These are phyloP conservation scores for Drosophila anomelani DNA, from an alignment of 2,888 invertebrate genomes.

Conservation along the genomic window DNA sequence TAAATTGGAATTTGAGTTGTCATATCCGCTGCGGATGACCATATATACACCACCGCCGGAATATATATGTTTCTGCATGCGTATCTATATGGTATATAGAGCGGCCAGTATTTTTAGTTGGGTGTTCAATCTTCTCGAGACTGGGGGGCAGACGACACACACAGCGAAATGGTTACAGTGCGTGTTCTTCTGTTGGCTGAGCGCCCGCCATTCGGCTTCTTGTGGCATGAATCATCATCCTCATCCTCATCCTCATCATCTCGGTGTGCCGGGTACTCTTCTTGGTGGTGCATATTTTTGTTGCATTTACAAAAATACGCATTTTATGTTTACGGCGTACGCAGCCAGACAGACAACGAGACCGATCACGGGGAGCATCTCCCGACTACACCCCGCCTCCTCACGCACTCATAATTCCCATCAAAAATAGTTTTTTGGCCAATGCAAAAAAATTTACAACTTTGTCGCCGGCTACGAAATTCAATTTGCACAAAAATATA, in stretches of 20 bases:
- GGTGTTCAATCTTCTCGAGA: constrained; percentile 73
- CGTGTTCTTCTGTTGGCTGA: constrained; percentile 72
- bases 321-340: constrained; percentile 78
- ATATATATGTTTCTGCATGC: constrained; percentile 7
- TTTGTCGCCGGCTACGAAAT: constrained; percentile 52
- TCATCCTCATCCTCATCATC: constrained; percentile 10
- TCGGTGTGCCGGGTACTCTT: constrained; percentile 1
- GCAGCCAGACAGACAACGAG: constrained; percentile 41
- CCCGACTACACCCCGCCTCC: constrained; percentile 33
- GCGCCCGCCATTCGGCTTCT: constrained; percentile 74
- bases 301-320: constrained; percentile 68
- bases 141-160: constrained; percentile 63
- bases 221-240: constrained; percentile 71
- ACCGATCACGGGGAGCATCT: constrained; percentile 26
- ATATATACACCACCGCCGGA: constrained; percentile 23
- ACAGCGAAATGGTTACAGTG: constrained; percentile 62
- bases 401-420: constrained; percentile 75
- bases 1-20: constrained; percentile 72
- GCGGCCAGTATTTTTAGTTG: constrained; percentile 74
- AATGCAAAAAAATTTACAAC: constrained; percentile 59
- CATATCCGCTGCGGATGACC: constrained; percentile 63
- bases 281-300: constrained; percentile 34
- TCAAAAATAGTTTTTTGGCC: constrained; percentile 72
- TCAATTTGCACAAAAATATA: constrained; percentile 47
- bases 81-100: constrained; percentile 64